Base-by-base conservation (phyloP, 2,113 vertebrate genomes). In the Tonatia bakeri region DNA sequence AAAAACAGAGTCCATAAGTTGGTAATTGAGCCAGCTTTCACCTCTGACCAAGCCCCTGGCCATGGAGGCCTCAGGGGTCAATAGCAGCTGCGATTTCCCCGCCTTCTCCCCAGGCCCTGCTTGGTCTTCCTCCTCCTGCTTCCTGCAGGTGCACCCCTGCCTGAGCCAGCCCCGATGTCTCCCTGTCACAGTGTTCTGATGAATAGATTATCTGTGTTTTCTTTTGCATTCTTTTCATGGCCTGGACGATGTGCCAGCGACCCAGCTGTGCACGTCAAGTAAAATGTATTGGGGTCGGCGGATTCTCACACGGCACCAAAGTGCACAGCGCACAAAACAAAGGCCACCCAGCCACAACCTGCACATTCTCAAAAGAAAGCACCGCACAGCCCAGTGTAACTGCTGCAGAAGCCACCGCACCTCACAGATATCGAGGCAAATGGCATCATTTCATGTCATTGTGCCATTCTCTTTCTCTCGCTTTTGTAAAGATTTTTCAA, bases 211-310 rank as follows among this genome's bases (percentile, higher is more conserved):
- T 77, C 94, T 93, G 91, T 94, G 82, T 96, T 97, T 97, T 91
- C 93, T 96, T 97, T 89, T 36, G 47, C 96, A 86, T 96, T 97
- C 96, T 90, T 94, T 59, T 90, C 93, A 94, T 64, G 73, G 95
- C 81, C 90, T 59, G 83, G 40, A 91, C 95, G 76, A 26, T 85
- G 86, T 64, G 92, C 92, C 90, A 95, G 92, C 8, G 0, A 61
- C 88, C 95, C 96, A 98, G 96, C 97, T 97, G 97, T 96, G 97
- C 77, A 8, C 83, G 96, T 97, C 91, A 96, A 96, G 95, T 94
- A 96, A 96, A 98, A 97, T 72, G 87, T 94, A 96, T 52, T 94
- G 92, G 87, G 95, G 95, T 96, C 81, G 33, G 87, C 19, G 47
- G 96, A 92, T 67, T 87, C 95, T 95, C 90, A 92, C 80, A 77